Evolutionary conservation across 2,113 vertebrate species (phyloP).

Genomic region (Dasyurus viverrinus): DNA sequence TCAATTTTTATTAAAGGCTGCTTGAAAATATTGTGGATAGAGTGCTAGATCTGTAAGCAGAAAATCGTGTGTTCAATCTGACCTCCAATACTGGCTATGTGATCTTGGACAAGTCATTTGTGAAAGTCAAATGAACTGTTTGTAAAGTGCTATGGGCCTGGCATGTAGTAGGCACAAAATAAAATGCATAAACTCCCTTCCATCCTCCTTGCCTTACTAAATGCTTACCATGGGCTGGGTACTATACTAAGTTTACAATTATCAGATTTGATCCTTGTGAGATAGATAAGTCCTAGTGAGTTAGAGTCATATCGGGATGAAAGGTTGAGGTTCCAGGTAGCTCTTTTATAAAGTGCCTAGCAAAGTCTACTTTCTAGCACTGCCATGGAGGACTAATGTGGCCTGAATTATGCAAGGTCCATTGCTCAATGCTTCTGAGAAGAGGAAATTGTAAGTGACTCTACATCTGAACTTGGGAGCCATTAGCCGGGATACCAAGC

Average conservation of each 20-base stretch:
- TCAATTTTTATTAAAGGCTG: no score
- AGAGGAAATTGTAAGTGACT: neutral
- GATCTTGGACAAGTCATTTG: neutral
- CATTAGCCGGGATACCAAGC: neutral
- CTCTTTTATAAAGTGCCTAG: no score
- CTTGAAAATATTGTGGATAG: no score
- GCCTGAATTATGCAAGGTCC: neutral
- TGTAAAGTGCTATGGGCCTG: neutral
- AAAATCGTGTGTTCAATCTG: no score
- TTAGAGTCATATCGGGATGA: neutral
- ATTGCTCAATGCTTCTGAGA: neutral
- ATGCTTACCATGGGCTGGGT: neutral
- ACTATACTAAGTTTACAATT: neutral
- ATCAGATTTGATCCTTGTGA: neutral
- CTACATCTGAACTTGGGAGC: no score
- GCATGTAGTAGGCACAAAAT: no score
- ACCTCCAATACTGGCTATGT: neutral
- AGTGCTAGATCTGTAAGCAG: neutral
- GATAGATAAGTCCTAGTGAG: no score
- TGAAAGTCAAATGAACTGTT: neutral
- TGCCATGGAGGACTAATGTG: neutral
- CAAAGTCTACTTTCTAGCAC: neutral
- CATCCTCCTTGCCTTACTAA: neutral
- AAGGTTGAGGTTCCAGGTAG: no score
- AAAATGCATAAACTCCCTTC: neutral